phyloP scores from a whole-genome alignment of 2,797 vertebrate species.

The Rhinatrema bivittatum region DNA sequence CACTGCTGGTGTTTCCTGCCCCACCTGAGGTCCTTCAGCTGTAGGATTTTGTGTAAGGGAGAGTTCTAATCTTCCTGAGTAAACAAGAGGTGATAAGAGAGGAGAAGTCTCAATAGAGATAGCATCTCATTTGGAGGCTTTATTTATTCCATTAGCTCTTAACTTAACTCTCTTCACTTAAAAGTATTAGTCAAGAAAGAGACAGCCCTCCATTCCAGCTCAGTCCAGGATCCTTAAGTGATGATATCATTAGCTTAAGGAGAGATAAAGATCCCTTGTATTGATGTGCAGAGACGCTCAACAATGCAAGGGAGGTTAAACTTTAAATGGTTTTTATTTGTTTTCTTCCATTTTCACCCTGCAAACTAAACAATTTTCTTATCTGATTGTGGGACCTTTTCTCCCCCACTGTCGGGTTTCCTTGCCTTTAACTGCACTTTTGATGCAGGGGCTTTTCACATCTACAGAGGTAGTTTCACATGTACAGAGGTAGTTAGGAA shows the following conservation, averaged over 20 bases:
- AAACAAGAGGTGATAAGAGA: constrained; percentile 20
- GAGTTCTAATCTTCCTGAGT: constrained; percentile 22
- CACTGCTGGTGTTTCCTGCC: neutral
- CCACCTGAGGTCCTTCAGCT: constrained; percentile 14
- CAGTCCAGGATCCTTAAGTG: constrained; percentile 24
- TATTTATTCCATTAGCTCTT: constrained; percentile 3
- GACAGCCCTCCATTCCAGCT: constrained; percentile 22
- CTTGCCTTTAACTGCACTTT: constrained; percentile 15
- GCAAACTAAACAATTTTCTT: constrained; percentile 19
- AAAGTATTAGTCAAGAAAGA: constrained; percentile 13
- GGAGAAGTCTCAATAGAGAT: constrained; percentile 18
- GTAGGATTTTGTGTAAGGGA: constrained; percentile 7
- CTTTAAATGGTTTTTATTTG: constrained; percentile 32
- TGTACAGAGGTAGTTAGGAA: constrained; percentile 9
- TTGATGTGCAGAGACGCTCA: constrained; percentile 24
- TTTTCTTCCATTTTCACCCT: constrained; percentile 36
- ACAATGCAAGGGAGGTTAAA: constrained; percentile 35
- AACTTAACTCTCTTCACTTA: constrained; percentile 12
- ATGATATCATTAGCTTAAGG: constrained; percentile 40
- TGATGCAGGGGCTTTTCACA: constrained; percentile 10
- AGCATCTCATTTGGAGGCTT: constrained; percentile 14
- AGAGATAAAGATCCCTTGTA: constrained; percentile 36
- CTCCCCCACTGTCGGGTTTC: neutral
- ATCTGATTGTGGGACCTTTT: constrained; percentile 19
- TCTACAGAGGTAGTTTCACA: constrained; percentile 16